Base-by-base conservation (phyloP, 2,113 vertebrate species). In the Chinchilla lanigera region DNA sequence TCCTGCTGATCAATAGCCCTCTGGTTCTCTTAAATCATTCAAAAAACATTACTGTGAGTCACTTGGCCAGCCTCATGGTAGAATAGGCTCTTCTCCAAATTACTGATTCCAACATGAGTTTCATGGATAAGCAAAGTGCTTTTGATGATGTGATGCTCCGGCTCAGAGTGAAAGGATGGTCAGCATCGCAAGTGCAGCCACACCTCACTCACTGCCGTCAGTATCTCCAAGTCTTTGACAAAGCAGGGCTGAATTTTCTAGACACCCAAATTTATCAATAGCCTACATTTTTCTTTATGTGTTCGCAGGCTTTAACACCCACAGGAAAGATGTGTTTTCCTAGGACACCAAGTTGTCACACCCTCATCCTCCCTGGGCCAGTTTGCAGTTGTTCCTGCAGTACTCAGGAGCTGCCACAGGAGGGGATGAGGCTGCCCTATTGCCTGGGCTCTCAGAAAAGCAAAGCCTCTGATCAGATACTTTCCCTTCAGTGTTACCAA, bases 381-480 rank as follows among this genome's bases (percentile, higher is more conserved):
- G 26, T 44, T 20, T 22, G 7, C 47, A 58, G 24, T 3, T 0
- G n/a, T 10, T 11, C 19, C 2, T 97, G 98, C 92, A 97, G 35
- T 98, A 86, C 52, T 52, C 2, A 11, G 2, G 54, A 80, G 11
- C 35, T 26, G 89, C 98, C 98, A 89, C 96, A 73, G 0, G 92
- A 97, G 97, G 97, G 96, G 44, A 65, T 0, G 50, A 83, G 50
- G 41, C 19, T 61, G 0, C 78, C 14, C 56, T 58, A 41, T 16
- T 24, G 7, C 6, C 28, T 28, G 63, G 9, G 5, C 4, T 14
- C 60, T 50, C 3, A 24, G 16, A 50, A 95, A 65, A 56, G 54
- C 38, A 56, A 88, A 80, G 41, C 5, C 11, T 63, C 41, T 75
- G 44, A 58, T 47, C 10, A 47, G 41, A 65, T 61, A 19, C 41